Evolutionary conservation across 2,113 vertebrate genomes (phyloP).

Genomic region (Strix aluco): DNA sequence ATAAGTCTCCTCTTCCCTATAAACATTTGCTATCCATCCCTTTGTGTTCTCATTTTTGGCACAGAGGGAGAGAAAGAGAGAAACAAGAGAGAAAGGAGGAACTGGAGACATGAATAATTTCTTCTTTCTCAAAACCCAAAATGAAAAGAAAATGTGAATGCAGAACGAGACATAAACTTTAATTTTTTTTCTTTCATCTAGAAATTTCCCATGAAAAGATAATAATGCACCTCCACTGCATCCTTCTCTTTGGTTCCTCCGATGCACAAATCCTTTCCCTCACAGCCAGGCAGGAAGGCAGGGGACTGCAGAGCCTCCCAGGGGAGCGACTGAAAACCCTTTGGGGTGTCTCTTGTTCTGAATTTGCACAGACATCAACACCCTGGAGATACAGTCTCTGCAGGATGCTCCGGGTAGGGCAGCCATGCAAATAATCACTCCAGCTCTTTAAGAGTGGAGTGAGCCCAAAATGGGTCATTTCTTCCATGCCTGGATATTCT

Average conservation of each 20-base stretch:
- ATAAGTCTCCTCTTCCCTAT: neutral
- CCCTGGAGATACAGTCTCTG: neutral
- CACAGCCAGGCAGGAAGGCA: neutral
- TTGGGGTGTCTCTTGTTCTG: neutral
- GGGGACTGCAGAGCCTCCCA: neutral
- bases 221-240: neutral
- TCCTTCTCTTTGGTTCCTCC: neutral
- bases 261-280: neutral
- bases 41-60: slow-evolving; percentile 11
- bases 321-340: neutral
- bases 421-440: neutral
- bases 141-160: slow-evolving; percentile 40
- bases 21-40: slow-evolving; percentile 26
- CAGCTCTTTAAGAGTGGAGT: neutral
- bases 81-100: neutral
- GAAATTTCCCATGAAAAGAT: slow-evolving; percentile 20
- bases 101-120: slow-evolving; percentile 41
- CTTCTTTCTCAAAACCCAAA: slow-evolving; percentile 12
- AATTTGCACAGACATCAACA: neutral
- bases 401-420: neutral
- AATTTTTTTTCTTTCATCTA: slow-evolving; percentile 1
- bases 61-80: neutral
- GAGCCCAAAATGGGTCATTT: neutral
- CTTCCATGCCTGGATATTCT: neutral
- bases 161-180: slow-evolving; percentile 15